Conservation (phyloP, 2,113 vertebrate genomes). For the Aix galericulata region DNA sequence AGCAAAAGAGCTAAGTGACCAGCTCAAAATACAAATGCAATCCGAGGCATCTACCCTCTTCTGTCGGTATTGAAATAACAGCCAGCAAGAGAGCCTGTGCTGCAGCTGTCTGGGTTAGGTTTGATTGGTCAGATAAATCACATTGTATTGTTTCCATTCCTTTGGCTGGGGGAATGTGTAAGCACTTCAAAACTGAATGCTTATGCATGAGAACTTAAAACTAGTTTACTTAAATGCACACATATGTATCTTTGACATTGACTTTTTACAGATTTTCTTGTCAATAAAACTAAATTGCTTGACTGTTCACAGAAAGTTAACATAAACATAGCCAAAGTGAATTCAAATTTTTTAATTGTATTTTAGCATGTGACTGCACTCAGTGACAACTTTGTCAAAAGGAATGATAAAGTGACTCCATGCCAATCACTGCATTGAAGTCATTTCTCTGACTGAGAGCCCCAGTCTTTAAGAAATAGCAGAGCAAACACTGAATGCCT, state of each 20-base stretch:
- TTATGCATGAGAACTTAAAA: constrained; percentile 60
- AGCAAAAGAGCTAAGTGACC: not conserved
- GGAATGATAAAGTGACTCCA: not conserved
- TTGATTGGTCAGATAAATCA: constrained; percentile 72
- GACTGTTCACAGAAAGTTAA: constrained; percentile 58
- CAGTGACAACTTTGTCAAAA: not conserved
- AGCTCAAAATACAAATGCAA: not conserved
- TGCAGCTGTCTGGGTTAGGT: constrained; percentile 54
- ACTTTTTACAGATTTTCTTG: constrained; percentile 63
- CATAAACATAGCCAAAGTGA: constrained; percentile 21
- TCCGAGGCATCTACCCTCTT: constrained; percentile 2
- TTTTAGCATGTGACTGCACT: not conserved
- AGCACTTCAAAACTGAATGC: constrained; percentile 64
- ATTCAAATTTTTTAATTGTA: not conserved
- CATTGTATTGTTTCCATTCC: constrained; percentile 68
- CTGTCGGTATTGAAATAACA: constrained; percentile 14
- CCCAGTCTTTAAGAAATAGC: not conserved
- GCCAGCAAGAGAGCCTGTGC: constrained; percentile 38
- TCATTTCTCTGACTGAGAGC: not conserved
- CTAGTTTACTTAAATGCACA: constrained; percentile 61
- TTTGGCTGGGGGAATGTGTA: constrained; percentile 58
- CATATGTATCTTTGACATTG: constrained; percentile 54
- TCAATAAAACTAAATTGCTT: constrained; percentile 57
- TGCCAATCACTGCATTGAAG: not conserved
- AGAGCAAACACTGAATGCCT: not conserved